Percentiles rank a stretch among this genome's conserved stretches.
These are phyloP conservation scores for Nephila pilipes DNA, from an alignment of 1,140 invertebrate species.

Conservation along the genomic window DNA sequence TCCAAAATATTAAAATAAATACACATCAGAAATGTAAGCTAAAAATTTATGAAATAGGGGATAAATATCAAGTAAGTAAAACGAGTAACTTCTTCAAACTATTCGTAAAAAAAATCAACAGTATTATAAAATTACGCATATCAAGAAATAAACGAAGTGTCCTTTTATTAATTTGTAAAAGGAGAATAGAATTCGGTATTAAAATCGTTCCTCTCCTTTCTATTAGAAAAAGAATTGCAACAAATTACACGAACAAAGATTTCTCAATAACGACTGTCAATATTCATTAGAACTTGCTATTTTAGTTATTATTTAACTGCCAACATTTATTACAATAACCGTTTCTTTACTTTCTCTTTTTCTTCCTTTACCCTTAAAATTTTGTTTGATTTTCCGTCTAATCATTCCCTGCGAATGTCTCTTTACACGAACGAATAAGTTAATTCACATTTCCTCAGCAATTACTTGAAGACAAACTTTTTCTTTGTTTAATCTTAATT, in stretches of 20 bases:
- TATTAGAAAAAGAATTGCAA: neutral
- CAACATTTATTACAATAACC: slow-evolving; percentile 3
- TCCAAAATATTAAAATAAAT: no score
- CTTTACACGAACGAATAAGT: neutral
- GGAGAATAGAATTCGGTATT: neutral
- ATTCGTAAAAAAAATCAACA: no score
- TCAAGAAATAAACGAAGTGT: no score
- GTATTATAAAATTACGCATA: no score
- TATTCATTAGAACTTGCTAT: no score
- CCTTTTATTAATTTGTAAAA: neutral
- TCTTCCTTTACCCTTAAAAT: neutral
- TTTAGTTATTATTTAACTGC: neutral
- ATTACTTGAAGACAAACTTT: slow-evolving; percentile 31
- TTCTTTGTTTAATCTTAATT: slow-evolving; percentile 46
- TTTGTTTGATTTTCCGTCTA: neutral
- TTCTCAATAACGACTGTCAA: no score
- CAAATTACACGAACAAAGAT: neutral
- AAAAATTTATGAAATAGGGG: no score
- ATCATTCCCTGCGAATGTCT: neutral
- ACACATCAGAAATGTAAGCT: no score
- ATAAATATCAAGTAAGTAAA: no score
- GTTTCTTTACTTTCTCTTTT: neutral
- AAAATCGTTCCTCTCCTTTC: neutral
- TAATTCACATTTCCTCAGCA: neutral
- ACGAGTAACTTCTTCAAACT: no score